Conservation (phyloP, 2,888 invertebrate genomes). For the Periphyllus acericola region DNA sequence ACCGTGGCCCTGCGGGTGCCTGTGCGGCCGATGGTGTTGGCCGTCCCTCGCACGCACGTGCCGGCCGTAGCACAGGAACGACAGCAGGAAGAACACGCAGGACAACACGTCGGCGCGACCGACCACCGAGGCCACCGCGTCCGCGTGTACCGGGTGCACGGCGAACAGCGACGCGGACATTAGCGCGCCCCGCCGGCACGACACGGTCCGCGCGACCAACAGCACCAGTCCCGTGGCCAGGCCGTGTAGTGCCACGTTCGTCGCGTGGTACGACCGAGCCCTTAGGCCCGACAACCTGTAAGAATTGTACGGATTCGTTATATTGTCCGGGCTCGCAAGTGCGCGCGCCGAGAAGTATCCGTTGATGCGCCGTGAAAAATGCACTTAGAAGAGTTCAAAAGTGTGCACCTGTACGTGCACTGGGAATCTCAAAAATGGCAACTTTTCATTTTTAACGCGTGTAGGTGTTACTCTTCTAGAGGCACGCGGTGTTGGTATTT, state of each 20-base stretch:
- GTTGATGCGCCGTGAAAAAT: too few species aligned
- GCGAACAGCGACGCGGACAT: conserved; percentile 85
- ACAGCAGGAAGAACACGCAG: conserved; percentile 87
- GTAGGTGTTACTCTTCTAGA: too few species aligned
- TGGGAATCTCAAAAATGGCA: too few species aligned
- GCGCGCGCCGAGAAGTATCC: too few species aligned
- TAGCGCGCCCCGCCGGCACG: conserved; percentile 69
- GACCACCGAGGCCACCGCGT: conserved; percentile 94
- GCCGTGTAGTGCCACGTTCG: conserved; percentile 87
- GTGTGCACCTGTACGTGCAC: too few species aligned
- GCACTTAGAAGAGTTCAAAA: too few species aligned
- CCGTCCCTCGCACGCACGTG: conserved; percentile 70
- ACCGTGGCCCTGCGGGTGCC: neutral
- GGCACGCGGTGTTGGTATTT: too few species aligned
- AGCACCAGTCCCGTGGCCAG: conserved; percentile 78
- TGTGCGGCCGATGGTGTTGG: conserved; percentile 27
- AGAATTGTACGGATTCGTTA: too few species aligned
- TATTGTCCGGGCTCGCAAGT: too few species aligned
- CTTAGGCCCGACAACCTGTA: conserved; percentile 73
- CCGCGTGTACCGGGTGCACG: conserved; percentile 94
- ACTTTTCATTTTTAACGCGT: too few species aligned
- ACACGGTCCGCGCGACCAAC: conserved; percentile 63
- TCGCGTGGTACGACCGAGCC: conserved; percentile 85
- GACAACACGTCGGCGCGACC: conserved; percentile 94
- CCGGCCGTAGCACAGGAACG: conserved; percentile 84